Evolutionary conservation across 2,113 vertebrate genomes (phyloP).

Genomic region (Ibidorhyncha struthersii): DNA sequence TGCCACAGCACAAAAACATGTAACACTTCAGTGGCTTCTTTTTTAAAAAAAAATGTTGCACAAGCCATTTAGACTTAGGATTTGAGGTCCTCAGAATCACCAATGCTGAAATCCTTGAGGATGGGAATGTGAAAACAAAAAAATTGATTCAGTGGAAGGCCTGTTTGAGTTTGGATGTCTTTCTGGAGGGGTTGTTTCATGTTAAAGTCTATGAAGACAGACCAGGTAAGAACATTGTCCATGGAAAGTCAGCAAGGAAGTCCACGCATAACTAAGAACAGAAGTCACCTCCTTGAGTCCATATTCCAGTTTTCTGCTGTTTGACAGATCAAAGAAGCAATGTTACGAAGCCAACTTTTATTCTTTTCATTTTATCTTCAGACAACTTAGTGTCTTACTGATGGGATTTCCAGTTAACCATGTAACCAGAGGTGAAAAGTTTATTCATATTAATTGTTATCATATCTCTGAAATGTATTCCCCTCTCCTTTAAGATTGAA

Average conservation of each 20-base stretch:
- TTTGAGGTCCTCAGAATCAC: not conserved
- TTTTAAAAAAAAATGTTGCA: not conserved
- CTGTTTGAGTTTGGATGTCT: not conserved
- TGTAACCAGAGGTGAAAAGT: not conserved
- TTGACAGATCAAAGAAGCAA: not conserved
- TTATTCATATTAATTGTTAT: not conserved
- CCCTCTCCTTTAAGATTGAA: slow-evolving; percentile 77
- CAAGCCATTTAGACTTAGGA: not conserved
- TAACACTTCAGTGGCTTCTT: not conserved
- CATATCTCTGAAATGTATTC: not conserved
- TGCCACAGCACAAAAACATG: not conserved
- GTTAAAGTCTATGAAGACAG: not conserved
- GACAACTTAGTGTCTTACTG: not conserved
- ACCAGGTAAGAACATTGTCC: not conserved
- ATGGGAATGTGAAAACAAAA: not conserved
- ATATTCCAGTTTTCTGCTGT: not conserved
- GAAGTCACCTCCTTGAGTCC: not conserved
- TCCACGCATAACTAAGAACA: not conserved
- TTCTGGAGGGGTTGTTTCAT: not conserved
- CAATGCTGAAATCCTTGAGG: not conserved
- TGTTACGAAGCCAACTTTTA: not conserved
- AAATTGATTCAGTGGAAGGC: not conserved
- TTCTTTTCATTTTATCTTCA: not conserved
- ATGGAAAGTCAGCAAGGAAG: not conserved
- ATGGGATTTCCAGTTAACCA: not conserved